Conservation (phyloP, 2,113 vertebrate genomes). For the Tinamus guttatus region DNA sequence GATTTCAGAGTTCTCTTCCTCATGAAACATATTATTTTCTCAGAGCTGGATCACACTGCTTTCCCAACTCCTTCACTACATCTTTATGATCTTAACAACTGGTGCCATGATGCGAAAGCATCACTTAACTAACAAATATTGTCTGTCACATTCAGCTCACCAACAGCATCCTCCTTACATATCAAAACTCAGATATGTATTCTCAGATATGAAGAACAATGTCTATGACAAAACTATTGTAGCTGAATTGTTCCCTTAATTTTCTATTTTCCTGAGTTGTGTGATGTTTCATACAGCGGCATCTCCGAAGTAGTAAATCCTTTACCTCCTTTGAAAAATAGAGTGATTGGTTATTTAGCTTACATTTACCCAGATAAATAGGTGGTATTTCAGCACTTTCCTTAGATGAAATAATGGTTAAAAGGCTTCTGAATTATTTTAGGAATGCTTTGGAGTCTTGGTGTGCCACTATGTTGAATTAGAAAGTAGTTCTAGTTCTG, state of each 20-base stretch:
- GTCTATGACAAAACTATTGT: neutral
- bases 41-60: neutral
- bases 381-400: neutral
- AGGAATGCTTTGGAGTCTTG: neutral
- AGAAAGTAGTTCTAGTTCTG: neutral
- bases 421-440: neutral
- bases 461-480: neutral
- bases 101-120: neutral
- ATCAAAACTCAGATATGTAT: neutral
- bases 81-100: neutral
- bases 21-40: conserved; percentile 3
- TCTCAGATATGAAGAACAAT: neutral
- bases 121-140: neutral
- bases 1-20: neutral
- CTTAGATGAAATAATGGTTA: neutral
- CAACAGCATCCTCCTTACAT: neutral
- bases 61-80: neutral
- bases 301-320: neutral
- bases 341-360: neutral
- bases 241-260: neutral
- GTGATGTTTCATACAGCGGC: neutral
- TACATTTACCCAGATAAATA: neutral
- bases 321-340: neutral
- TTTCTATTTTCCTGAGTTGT: neutral
- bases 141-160: neutral